Evolutionary conservation across 2,797 vertebrate species (phyloP).

Genomic region (Tokudaia tokunoshimensis): DNA sequence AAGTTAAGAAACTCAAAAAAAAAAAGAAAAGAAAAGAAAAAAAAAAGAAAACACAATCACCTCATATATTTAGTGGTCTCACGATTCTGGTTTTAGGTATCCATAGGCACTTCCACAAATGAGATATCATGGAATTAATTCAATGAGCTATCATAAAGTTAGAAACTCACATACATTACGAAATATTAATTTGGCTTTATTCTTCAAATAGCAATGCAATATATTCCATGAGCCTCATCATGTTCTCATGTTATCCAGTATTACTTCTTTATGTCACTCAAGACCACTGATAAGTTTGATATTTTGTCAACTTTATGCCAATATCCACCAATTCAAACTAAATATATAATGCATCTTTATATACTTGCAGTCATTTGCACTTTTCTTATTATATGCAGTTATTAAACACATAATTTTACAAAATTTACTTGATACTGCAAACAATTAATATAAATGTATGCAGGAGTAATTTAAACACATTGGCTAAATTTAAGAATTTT

Average conservation of each 20-base stretch:
- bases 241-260: not conserved
- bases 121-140: not conserved
- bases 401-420: slow-evolving; percentile 16
- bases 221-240: not conserved
- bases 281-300: not conserved
- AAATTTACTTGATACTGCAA: not conserved
- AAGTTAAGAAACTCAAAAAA: not conserved
- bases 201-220: not conserved
- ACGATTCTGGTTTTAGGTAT: not conserved
- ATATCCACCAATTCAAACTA: not conserved
- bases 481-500: slow-evolving; percentile 4
- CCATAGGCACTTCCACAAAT: not conserved
- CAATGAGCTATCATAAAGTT: not conserved
- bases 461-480: not conserved
- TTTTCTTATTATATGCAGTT: not conserved
- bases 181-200: not conserved
- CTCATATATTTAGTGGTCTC: not conserved
- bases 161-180: not conserved
- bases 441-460: not conserved
- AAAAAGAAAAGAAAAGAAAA: no score
- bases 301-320: slow-evolving; percentile 27
- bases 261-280: not conserved
- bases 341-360: not conserved
- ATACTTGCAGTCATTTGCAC: not conserved
- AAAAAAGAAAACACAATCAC: not conserved